Evolutionary conservation across 2,888 invertebrate genomes (phyloP), one percentile per base, ranked within the genome.

Genomic region (Poecilobothrus nobilitatus): DNA sequence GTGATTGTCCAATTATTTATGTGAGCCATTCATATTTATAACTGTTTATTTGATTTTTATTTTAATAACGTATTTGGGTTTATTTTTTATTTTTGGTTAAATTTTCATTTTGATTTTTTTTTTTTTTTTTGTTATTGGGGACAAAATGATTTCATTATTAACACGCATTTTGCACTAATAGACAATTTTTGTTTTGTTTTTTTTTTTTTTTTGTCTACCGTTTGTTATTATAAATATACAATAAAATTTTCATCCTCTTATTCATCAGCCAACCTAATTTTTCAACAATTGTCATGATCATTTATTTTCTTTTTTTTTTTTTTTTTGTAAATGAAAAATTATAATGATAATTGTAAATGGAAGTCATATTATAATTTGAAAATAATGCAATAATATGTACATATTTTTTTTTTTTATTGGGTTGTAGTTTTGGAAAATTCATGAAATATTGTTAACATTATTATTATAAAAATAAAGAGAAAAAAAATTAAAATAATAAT

Each of bases 81-180:
- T 41, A 41, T 3, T 41, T 41, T 12, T 53, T 53, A 6, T 53
- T 53, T 12, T 53, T 18, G 18, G 7, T 9, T 53, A 18, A 12
- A 15, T 53, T 53, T n/a, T 18, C 7, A 15, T 53, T 53, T 9
- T 53, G 53, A 12, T 18, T 53, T 53, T 53, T 8, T 18, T 53
- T 53, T 41, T 3, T 41, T 41, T 41, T 41, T n/a, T n/a, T n/a
- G n/a, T 41, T 9, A 41, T 41, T 53, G 53, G 53, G 53, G 53
- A 53, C n/a, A 15, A 53, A 53, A 53, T 53, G 53, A 53, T 53
- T 53, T 53, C 53, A 53, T 53, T 53, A 53, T 53, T 53, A 53
- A 53, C 53, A 53, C 53, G 53, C 53, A 53, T 53, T 53, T 53
- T 53, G 53, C 53, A 53, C 53, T 53, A 53, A 53, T 53, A 53